phyloP scores from a whole-genome alignment of 2,113 vertebrate genomes.

The Phalacrocorax carbo region DNA sequence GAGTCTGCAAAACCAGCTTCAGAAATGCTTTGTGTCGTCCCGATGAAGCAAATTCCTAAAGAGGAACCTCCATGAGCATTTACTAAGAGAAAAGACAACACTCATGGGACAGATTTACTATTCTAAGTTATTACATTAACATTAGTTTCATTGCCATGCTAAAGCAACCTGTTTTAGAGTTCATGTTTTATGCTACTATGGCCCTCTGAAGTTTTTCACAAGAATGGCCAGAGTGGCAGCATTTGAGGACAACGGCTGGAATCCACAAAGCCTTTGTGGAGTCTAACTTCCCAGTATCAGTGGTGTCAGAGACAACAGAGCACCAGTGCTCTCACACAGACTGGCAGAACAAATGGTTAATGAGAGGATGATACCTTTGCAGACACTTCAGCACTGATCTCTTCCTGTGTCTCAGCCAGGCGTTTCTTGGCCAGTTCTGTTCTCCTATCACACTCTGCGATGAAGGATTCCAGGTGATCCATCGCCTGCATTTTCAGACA shows the following conservation, averaged over 20 bases:
- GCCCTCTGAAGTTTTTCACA: background rate
- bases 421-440: slow-evolving; percentile 98
- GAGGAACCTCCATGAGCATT: background rate
- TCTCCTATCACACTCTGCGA: slow-evolving; percentile 95
- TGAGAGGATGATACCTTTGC: slow-evolving; percentile 83
- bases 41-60: background rate
- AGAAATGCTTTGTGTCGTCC: background rate
- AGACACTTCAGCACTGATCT: slow-evolving; percentile 97
- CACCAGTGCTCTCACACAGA: background rate
- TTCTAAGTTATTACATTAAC: background rate
- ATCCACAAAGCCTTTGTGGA: background rate
- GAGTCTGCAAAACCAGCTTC: background rate
- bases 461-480: slow-evolving; percentile 97
- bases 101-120: background rate
- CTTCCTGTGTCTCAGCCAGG: slow-evolving; percentile 96
- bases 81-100: background rate
- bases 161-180: background rate
- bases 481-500: slow-evolving; percentile 81
- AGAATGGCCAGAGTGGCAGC: background rate
- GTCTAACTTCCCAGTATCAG: background rate
- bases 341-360: background rate
- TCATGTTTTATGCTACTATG: fast-evolving
- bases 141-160: background rate
- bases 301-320: background rate
- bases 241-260: background rate